Percentiles rank a stretch among this genome's conserved stretches.
Conservation (phyloP, 2,888 invertebrate genomes). For the Torymus aiolomorphi region DNA sequence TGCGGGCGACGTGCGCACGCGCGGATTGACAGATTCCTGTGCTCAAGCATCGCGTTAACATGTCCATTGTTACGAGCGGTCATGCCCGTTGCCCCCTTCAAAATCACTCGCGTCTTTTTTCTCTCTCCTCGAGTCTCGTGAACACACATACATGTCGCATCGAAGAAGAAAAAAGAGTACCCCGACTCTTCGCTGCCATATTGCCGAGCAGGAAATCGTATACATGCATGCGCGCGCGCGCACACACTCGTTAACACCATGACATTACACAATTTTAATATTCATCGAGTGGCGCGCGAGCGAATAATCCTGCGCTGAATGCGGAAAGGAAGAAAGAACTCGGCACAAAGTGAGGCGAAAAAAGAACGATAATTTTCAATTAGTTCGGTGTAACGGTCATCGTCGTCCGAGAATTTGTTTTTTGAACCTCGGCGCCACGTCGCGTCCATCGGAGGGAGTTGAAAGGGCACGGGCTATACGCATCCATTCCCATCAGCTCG, state of each 20-base stretch:
- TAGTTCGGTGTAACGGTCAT: not conserved
- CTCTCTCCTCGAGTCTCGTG: constrained; percentile 10
- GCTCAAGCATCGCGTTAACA: constrained; percentile 58
- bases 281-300: not conserved
- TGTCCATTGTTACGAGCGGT: constrained; percentile 70
- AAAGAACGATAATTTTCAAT: constrained; percentile 12
- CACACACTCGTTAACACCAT: constrained; percentile 8
- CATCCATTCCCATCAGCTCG: constrained; percentile 7
- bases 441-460: not conserved
- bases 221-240: too few species aligned
- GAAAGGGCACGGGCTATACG: not conserved
- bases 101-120: constrained; percentile 49
- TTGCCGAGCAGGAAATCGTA: constrained; percentile 37
- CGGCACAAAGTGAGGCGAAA: constrained; percentile 4
- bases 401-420: not conserved
- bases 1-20: constrained; percentile 70
- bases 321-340: too few species aligned
- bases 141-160: constrained; percentile 3
- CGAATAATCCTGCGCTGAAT: too few species aligned
- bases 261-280: constrained; percentile 7
- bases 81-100: constrained; percentile 70
- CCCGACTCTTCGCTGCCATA: constrained; percentile 25
- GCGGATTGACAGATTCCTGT: constrained; percentile 75
- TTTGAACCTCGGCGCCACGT: not conserved
- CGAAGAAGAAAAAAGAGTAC: constrained; percentile 5